Evolutionary conservation across 2,797 vertebrate genomes (phyloP), one percentile per base, ranked within the genome.

Genomic region (Capromys pilorides): DNA sequence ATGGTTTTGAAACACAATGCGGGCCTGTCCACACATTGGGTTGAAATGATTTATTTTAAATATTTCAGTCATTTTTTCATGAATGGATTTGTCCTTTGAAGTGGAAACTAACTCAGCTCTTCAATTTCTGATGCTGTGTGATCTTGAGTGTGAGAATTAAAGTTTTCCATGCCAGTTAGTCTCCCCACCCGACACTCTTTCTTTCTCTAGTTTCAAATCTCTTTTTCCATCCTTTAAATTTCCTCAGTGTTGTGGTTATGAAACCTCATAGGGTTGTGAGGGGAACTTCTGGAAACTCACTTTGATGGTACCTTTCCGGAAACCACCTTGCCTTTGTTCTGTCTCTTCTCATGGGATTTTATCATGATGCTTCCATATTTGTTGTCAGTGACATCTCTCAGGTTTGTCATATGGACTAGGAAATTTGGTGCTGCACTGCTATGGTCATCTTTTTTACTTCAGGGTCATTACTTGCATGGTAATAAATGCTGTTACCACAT

Each of bases 41-140:
- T 92, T 33, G 80, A 91, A 89, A 41, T 57, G 26, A n/a, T 85
- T 91, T 95, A 41, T 79, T 93, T 90, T 51, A 80, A 83, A 69
- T 86, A 64, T 90, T 62, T 90, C 8, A 21, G 9, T 90, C 24
- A 14, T 83, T 45, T 86, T 89, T 13, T 21, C 10, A 45, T 67
- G 75, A 89, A 79, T 51, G 9, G 8, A 86, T 84, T 66, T 28
- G 8, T 90, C 10, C 36, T 36, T 80, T 21, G 33, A 41, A 91
- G 57, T 61, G n/a, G 77, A 73, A 64, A n/a, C 19, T 22, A n/a
- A 36, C 28, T 89, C n/a, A 31, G 19, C n/a, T 78, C 5, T 86
- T 31, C 24, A 28, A 0, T 84, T 61, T 61, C 49, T 26, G 64
- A 69, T 28, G 51, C 19, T 67, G 45, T 57, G 26, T 73, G 59